A percentile compares a stretch with the other conserved stretches of the same genome.
phyloP scores from a whole-genome alignment of 37 sponge, comb jelly and placozoan species.

The Oscarella lobularis region DNA sequence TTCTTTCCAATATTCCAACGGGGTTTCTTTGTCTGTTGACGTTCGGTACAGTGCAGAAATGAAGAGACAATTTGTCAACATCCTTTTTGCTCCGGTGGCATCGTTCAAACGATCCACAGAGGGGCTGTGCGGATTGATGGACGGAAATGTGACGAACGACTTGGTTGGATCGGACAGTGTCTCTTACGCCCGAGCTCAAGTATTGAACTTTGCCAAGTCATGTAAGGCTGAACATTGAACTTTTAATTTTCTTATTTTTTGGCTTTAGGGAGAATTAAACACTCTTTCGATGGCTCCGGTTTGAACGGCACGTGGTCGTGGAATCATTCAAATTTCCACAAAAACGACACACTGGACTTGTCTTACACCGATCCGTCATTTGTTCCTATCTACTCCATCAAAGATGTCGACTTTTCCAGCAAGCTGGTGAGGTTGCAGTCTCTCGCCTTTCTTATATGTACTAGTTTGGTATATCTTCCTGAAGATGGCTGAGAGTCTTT shows the following conservation, averaged over 20 bases:
- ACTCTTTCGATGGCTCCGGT: not conserved
- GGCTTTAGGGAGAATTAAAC: not conserved
- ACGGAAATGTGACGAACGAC: not conserved
- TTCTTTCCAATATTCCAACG: not conserved
- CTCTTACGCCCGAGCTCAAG: not conserved
- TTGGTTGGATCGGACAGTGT: not conserved
- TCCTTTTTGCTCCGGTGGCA: not conserved
- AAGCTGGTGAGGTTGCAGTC: too few relatives aligned
- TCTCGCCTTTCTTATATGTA: too few relatives aligned
- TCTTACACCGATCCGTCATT: not conserved
- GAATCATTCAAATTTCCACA: not conserved
- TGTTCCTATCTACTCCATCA: not conserved
- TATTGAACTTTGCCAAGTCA: not conserved
- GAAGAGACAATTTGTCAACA: not conserved
- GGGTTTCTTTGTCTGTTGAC: not conserved
- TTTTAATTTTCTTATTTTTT: not conserved
- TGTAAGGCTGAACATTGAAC: not conserved
- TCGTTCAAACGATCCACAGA: not conserved
- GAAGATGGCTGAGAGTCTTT: not conserved
- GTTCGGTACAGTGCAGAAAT: not conserved
- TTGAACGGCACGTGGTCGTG: constrained; percentile 1
- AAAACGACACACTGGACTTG: not conserved
- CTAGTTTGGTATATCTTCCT: too few relatives aligned
- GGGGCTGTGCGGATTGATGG: not conserved
- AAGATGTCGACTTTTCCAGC: not conserved